Base-by-base conservation (phyloP, 2,888 invertebrate genomes). In the Melanchra persicariae region DNA sequence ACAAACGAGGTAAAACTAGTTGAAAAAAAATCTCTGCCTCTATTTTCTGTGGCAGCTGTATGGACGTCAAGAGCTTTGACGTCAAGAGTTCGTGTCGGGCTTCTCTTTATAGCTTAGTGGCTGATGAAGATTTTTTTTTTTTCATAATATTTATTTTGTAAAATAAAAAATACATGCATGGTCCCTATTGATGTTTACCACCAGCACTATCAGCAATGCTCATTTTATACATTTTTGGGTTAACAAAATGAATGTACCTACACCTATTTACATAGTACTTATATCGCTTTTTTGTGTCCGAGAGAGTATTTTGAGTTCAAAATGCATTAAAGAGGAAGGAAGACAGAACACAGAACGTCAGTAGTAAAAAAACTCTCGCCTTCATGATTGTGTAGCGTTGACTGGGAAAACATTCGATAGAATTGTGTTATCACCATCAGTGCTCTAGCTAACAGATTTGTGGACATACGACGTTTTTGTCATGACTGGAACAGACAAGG, bases 381-480 rank as follows among this genome's bases (percentile, higher is more conserved):
- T 19, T 51, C 2, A 30, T n/a, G 9, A 37, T 40, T 24, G 10
- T 43, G 17, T 45, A 47, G 40, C 40, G 2, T n/a, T 15, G 15
- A 24, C 17, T 49, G 34, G 26, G 8, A 47, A 30, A 30, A 15
- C 19, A 34, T 64, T 52, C 15, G 22, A 34, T 37, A 22, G 10
- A 37, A 62, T 17, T 43, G n/a, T 24, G 15, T 59, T 47, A 74
- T 22, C 47, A 47, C 2, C 12, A 26, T 10, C 22, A 47, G 26
- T 34, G 26, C 34, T 60, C 52, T 22, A 47, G 26, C 62, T 24
- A 71, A 54, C 40, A 15, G 51, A n/a, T 47, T 47, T n/a, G 49
- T 51, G 26, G 43, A 45, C n/a, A 62, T 24, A 63, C 47, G 26
- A 58, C 24, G 34, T 60, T 74, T 84, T 69, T 57, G 70, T 45